Conservation (phyloP, 2,113 vertebrate genomes). For the Mobula birostris region DNA sequence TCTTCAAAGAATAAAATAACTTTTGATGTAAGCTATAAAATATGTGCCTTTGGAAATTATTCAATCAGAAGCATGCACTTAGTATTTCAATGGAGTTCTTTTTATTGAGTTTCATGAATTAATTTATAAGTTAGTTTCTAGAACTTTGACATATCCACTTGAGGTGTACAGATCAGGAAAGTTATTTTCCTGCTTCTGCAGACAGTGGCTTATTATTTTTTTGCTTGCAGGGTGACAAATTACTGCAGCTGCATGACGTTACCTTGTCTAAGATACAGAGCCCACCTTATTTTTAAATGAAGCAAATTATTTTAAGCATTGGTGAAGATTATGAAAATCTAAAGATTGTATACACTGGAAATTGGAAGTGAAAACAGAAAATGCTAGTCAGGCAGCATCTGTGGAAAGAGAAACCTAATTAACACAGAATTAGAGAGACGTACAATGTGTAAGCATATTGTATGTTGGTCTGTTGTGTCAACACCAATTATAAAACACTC, state of each 20-base stretch:
- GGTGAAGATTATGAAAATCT: too few relatives aligned
- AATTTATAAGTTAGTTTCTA: not conserved
- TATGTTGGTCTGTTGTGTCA: too few relatives aligned
- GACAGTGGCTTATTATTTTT: not conserved
- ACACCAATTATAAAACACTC: too few relatives aligned
- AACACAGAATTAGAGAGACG: too few relatives aligned
- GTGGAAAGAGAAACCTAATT: too few relatives aligned
- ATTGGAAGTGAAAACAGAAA: too few relatives aligned
- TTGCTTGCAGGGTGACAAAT: not conserved
- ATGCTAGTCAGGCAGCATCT: too few relatives aligned
- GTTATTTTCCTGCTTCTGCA: not conserved
- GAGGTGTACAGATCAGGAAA: not conserved
- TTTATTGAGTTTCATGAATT: not conserved
- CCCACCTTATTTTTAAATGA: not conserved
- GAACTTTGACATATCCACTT: not conserved
- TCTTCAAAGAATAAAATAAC: not conserved
- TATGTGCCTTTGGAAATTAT: not conserved
- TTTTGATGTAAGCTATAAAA: not conserved
- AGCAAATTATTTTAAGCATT: not conserved
- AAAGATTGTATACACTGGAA: too few relatives aligned
- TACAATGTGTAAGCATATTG: too few relatives aligned
- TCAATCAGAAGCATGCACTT: not conserved
- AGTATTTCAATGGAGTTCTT: not conserved
- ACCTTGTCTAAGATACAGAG: not conserved
- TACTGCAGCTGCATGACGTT: not conserved